A percentile compares a stretch with the other conserved stretches of the same genome.
phyloP scores from a whole-genome alignment of 2,113 vertebrate genomes.

The Menidia beryllina region DNA sequence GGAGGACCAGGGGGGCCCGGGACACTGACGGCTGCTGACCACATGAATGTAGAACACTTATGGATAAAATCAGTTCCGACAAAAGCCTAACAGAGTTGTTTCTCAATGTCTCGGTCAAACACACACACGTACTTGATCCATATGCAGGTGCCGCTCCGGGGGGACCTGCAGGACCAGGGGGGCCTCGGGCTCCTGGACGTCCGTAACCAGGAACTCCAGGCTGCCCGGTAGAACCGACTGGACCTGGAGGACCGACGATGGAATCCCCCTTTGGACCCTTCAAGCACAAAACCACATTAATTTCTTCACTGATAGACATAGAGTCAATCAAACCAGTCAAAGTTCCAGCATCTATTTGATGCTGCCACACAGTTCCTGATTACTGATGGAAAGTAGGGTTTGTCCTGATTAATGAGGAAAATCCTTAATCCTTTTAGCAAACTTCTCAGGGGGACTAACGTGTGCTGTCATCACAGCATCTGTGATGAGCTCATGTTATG shows the following conservation, averaged over 20 bases:
- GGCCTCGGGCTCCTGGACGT: constrained; percentile 85
- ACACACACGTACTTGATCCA: constrained; percentile 78
- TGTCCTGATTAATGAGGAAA: too few relatives aligned
- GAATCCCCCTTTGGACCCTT: constrained; percentile 94
- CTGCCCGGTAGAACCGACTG: constrained; percentile 85
- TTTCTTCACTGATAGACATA: too few relatives aligned
- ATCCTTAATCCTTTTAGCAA: too few relatives aligned
- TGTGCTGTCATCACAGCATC: neutral
- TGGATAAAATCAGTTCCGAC: neutral
- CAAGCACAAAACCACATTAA: neutral
- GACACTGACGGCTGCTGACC: constrained; percentile 76
- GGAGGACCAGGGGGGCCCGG: constrained; percentile 92
- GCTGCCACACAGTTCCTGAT: neutral
- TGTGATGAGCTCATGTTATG: too few relatives aligned
- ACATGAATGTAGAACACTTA: constrained; percentile 3
- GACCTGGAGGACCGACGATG: constrained; percentile 87
- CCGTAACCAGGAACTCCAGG: constrained; percentile 88
- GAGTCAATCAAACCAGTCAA: neutral
- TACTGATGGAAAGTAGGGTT: neutral
- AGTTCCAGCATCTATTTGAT: neutral
- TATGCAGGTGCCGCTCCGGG: constrained; percentile 83
- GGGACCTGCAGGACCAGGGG: constrained; percentile 85
- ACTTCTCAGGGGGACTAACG: too few relatives aligned
- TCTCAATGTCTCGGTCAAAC: neutral
- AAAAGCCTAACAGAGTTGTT: neutral